Percentiles rank a stretch among this genome's conserved stretches.
Evolutionary conservation across 2,113 vertebrate species (phyloP).

Genomic region (Malurus cyaneus): DNA sequence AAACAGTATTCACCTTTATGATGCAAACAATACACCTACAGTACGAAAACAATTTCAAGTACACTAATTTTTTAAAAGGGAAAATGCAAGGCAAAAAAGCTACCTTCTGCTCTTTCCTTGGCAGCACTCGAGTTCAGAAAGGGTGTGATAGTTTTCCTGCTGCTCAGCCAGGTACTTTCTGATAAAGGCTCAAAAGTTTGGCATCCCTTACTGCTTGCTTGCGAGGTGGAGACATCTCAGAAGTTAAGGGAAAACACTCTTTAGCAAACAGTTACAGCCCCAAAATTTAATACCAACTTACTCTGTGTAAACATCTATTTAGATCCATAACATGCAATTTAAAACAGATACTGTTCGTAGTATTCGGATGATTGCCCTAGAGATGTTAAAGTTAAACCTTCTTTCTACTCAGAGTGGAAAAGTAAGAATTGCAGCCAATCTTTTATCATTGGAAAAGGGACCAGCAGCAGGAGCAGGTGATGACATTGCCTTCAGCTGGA

Average conservation of each 20-base stretch:
- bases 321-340: neutral
- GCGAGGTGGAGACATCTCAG: slow-evolving; percentile 79
- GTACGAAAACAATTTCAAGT: neutral
- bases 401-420: neutral
- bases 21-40: neutral
- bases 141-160: slow-evolving; percentile 85
- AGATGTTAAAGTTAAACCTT: slow-evolving; percentile 3
- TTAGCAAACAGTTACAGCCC: neutral
- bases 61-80: neutral
- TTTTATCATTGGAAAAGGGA: slow-evolving; percentile 32
- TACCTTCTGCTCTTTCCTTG: slow-evolving; percentile 80
- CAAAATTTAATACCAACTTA: neutral
- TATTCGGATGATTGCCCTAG: too few relatives aligned
- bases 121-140: slow-evolving; percentile 80
- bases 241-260: slow-evolving; percentile 81
- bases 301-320: neutral
- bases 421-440: slow-evolving; percentile 22
- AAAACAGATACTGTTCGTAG: slow-evolving; percentile 31
- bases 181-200: slow-evolving; percentile 93
- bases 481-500: slow-evolving; percentile 33
- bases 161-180: slow-evolving; percentile 93
- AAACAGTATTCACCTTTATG: neutral
- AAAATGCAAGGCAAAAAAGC: neutral
- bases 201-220: slow-evolving; percentile 95
- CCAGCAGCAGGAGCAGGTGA: slow-evolving; percentile 9